These are phyloP conservation scores for Cryptosula pallasiana DNA, from an alignment of 2,888 invertebrate genomes.

Conservation along the genomic window DNA sequence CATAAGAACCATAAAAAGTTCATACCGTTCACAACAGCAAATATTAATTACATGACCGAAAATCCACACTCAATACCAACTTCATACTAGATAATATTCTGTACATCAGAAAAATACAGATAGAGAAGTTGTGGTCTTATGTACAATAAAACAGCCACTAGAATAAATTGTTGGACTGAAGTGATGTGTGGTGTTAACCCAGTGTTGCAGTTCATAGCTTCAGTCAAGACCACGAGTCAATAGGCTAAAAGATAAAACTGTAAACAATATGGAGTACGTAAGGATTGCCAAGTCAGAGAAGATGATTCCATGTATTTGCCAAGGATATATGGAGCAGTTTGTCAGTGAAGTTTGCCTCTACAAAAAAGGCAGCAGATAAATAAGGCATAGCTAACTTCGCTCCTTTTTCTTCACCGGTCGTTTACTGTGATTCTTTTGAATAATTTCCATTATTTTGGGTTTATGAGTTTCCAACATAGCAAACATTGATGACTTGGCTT, in stretches of 20 bases:
- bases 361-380: no score
- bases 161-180: no score
- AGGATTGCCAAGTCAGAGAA: neutral
- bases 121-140: neutral
- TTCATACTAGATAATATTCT: neutral
- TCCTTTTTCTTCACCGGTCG: slow-evolving; percentile 87
- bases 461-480: slow-evolving; percentile 82
- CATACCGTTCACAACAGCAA: no score
- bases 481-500: slow-evolving; percentile 79
- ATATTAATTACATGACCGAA: no score
- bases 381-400: slow-evolving; percentile 33
- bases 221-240: neutral
- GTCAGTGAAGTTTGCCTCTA: no score
- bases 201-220: no score
- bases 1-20: no score
- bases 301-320: neutral
- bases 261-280: neutral
- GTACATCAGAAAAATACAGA: slow-evolving; percentile 2
- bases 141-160: neutral
- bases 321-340: no score
- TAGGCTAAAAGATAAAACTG: neutral
- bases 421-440: slow-evolving; percentile 84
- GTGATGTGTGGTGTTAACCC: no score
- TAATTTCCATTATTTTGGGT: slow-evolving; percentile 78
- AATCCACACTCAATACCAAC: no score